Percentiles rank a stretch among this genome's conserved stretches.
Conservation (phyloP, 2,113 vertebrate genomes). For the Lipophrys pholis region DNA sequence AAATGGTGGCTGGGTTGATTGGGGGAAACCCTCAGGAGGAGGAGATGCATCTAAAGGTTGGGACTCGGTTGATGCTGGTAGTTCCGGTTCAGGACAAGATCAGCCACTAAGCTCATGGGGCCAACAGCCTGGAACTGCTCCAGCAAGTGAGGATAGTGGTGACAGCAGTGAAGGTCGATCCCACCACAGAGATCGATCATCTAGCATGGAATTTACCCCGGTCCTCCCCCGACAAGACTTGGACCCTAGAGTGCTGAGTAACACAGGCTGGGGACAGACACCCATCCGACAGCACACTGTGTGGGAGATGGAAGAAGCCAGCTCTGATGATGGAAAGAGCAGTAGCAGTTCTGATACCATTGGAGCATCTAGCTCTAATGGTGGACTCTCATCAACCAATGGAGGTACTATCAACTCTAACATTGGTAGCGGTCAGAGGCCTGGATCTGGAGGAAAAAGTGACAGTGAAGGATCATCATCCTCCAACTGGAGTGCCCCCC, state of each 20-base stretch:
- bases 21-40: constrained; percentile 77
- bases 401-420: constrained; percentile 68
- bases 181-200: constrained; percentile 81
- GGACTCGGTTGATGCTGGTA: constrained; percentile 82
- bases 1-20: constrained; percentile 88
- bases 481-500: constrained; percentile 90
- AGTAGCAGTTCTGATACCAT: constrained; percentile 91
- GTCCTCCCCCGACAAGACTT: constrained; percentile 92
- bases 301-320: constrained; percentile 97
- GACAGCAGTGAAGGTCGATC: constrained; percentile 87
- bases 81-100: constrained; percentile 76
- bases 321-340: constrained; percentile 86
- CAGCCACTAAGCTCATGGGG: constrained; percentile 87
- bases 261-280: constrained; percentile 97
- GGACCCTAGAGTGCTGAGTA: constrained; percentile 96
- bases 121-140: constrained; percentile 81
- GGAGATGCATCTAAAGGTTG: constrained; percentile 90
- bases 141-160: constrained; percentile 91
- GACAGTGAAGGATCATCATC: constrained; percentile 91
- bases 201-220: constrained; percentile 82
- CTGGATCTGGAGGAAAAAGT: constrained; percentile 91
- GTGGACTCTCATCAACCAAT: constrained; percentile 64
- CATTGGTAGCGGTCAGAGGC: constrained; percentile 82
- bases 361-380: constrained; percentile 78
- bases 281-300: constrained; percentile 97